Percentiles rank a stretch among this genome's conserved stretches.
Evolutionary conservation across 1,140 invertebrate species (phyloP).

Genomic region (Drosophila nigromelanica): DNA sequence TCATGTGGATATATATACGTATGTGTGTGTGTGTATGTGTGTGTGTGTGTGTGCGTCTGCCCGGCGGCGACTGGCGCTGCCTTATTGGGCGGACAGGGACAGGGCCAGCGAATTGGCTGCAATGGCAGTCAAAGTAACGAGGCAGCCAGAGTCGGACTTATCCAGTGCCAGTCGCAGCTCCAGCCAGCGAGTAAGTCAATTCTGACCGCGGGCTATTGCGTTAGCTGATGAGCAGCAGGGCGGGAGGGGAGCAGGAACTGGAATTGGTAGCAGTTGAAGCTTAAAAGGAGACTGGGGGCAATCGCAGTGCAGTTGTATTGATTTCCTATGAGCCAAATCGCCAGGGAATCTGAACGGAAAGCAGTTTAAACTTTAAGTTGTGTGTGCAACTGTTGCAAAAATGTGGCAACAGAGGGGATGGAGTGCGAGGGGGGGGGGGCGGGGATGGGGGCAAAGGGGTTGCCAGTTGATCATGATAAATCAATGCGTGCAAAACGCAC

Average conservation of each 20-base stretch:
- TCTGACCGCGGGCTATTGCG: constrained; percentile 78
- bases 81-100: constrained; percentile 30
- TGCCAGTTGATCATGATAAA: constrained; percentile 81
- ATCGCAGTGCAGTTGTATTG: constrained; percentile 73
- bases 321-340: constrained; percentile 61
- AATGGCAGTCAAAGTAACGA: constrained; percentile 59
- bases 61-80: constrained; percentile 40
- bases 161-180: constrained; percentile 15
- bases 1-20: constrained; percentile 21
- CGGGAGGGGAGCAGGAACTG: background rate
- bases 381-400: constrained; percentile 45
- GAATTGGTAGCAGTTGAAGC: background rate
- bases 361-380: constrained; percentile 75
- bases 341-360: constrained; percentile 39
- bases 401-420: background rate
- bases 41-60: constrained; percentile 39
- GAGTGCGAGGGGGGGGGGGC: background rate
- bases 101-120: constrained; percentile 42
- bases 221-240: constrained; percentile 70
- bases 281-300: background rate
- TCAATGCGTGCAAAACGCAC: constrained; percentile 82
- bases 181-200: constrained; percentile 57
- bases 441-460: constrained; percentile 43
- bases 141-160: constrained; percentile 33
- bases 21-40: constrained; percentile 7